Evolutionary conservation across 2,797 vertebrate species (phyloP), one percentile per base, ranked within the genome.

Genomic region (Megaceryle alcyon): DNA sequence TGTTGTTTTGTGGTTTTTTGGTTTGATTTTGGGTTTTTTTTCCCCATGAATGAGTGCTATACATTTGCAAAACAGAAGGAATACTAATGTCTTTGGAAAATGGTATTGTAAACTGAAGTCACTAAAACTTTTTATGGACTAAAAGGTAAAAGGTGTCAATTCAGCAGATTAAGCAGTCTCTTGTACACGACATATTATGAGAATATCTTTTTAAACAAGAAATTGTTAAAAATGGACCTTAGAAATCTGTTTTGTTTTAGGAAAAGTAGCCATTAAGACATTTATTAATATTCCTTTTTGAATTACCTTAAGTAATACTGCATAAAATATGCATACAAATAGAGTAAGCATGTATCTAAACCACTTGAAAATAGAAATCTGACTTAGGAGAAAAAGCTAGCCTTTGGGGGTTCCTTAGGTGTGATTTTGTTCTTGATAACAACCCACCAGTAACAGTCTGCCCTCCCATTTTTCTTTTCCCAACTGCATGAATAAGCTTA

Each of bases 1-100:
- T 41, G 41, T 41, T 41, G 41, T 41, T 41, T 41, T 41, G 39
- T 41, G 39, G 39, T 39, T 39, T 12, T 39, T 39, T 13, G 39
- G 39, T 41, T 41, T 41, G 41, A 3, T 35, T 41, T 41, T 12
- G 39, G 39, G 39, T 5, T 41, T 81, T 94, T 96, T 90, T 56
- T 66, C 88, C 88, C 80, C 87, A 92, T 80, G 91, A 97, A 94
- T 88, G 60, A 94, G 73, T 60, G 79, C 60, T 90, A 77, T 70
- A 88, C 73, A 84, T 94, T 66, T 88, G 71, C 75, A 86, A 88
- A 80, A 79, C 59, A 94, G 48, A 39, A 91, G 25, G 35, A 81
- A 81, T 66, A 76, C 29, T 33, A 91, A 59, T 1, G 2, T 48
- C 51, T 90, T 72, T 46, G 48, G 82, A 56, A 94, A 96, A 84